Base-by-base conservation (phyloP, 2,113 vertebrate species). In the Dromiciops gliroides region DNA sequence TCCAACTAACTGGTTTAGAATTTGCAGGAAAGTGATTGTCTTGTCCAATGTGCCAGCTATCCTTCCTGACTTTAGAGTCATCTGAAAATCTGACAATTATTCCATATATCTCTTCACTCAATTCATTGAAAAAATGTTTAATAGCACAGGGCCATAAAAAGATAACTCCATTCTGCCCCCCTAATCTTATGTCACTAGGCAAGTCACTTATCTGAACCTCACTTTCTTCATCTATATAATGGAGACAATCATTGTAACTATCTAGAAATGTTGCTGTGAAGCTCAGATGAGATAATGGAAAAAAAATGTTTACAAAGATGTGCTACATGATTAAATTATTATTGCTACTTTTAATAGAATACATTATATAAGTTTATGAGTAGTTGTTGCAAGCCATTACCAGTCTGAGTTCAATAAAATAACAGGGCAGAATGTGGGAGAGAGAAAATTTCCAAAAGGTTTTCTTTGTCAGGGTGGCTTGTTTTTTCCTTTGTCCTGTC, bases 381-480 rank as follows among this genome's bases (percentile, higher is more conserved):
- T 56, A 52, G 47, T 90, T 0, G 12, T 89, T 97, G 51, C 95
- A 48, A 95, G 92, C n/a, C 91, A 94, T 4, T 24, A 91, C 52
- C 16, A 91, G 89, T 26, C 90, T 93, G 53, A 51, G 26, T 50
- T 28, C 88, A 92, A 91, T 90, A 96, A 94, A 93, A 97, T 96
- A 91, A 37, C 47, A 67, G 60, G 89, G 25, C 75, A 95, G 91
- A 90, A 94, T 96, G 95, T 14, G 94, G 93, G 96, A 25, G 8
- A 22, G 37, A 75, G 94, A 90, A 96, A 97, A 95, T 0, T 31
- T 93, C 53, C 60, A 93, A 93, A 96, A 89, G 88, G 1, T 91
- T 92, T 97, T 96, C 51, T 97, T 95, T 97, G 91, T 96, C 56
- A 97, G 93, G 0, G 28, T 96, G 94, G 93, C 56, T 48, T 49